Evolutionary conservation across 2,797 vertebrate genomes (phyloP), one percentile per base, ranked within the genome.

Genomic region (Thamnophis elegans): DNA sequence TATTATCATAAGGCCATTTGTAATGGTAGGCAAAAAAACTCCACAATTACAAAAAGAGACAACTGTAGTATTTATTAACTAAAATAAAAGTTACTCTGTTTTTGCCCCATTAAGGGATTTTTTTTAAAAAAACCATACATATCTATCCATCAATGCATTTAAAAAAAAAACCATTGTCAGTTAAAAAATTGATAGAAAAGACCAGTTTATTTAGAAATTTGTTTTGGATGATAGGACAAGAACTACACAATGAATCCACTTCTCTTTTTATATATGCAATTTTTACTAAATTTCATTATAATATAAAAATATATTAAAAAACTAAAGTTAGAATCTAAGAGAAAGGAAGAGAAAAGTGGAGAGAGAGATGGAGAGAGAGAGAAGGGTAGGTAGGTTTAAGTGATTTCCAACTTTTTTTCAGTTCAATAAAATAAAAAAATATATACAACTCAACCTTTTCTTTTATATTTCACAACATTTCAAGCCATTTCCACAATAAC

Each of bases 1-100:
- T 98, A 97, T 98, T 97, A 97, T 97, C 96, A 95, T 97, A 97
- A 97, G 96, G 96, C 96, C 97, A 97, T 97, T 98, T 97, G 96
- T 96, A 95, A 97, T 95, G 95, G 94, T 96, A 96, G 96, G 95
- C 94, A 89, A 92, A 94, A 94, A 95, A 62, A 93, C 92, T 4
- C 42, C 42, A 93, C 95, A 95, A 95, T 96, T 96, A 96, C 93
- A 95, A 95, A 95, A 95, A 96, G 95, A 95, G 94, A 94, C 93
- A 96, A 93, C 93, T 96, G 95, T 95, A 47, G 73, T 97, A 95
- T 97, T 97, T 93, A 97, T 97, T 97, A 97, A 90, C 94, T 95
- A 92, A 94, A 94, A 93, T 94, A 96, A 97, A 97, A 97, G 95
- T 82, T 85, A 91, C 20, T 94, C 94, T 93, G 90, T 93, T 47